Conservation (phyloP, 2,797 vertebrate species). For the Myotis daubentonii region DNA sequence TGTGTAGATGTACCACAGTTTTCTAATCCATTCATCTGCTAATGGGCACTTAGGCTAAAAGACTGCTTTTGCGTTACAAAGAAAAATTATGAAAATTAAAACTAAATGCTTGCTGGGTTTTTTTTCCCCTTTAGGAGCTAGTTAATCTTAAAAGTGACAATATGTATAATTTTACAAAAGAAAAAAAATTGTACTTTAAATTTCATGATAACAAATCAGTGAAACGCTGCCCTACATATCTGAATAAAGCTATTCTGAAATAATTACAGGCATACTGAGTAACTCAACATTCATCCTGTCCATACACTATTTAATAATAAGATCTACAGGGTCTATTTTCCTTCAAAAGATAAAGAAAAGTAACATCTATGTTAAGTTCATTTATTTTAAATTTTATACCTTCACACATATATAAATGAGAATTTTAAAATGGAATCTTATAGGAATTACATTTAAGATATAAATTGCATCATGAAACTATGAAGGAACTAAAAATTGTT, state of each 20-base stretch:
- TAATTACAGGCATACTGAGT: slow-evolving; percentile 72
- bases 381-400: slow-evolving; percentile 30
- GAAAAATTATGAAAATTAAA: slow-evolving; percentile 82
- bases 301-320: slow-evolving; percentile 62
- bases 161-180: slow-evolving; percentile 62
- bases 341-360: slow-evolving; percentile 62
- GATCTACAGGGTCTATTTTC: slow-evolving; percentile 39
- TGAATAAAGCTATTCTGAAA: slow-evolving; percentile 75
- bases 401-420: background rate
- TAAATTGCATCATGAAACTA: background rate
- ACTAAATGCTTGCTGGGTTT: slow-evolving; percentile 72
- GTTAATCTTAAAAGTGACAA: slow-evolving; percentile 70
- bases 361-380: slow-evolving; percentile 24
- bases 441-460: background rate
- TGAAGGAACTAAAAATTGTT: slow-evolving; percentile 5
- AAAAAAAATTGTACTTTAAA: slow-evolving; percentile 68
- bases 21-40: too few species aligned
- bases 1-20: too few species aligned
- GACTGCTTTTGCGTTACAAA: slow-evolving; percentile 77
- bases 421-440: slow-evolving; percentile 13
- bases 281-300: slow-evolving; percentile 67
- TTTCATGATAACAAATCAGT: slow-evolving; percentile 78
- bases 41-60: slow-evolving; percentile 21
- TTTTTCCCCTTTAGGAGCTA: slow-evolving; percentile 69
- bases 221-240: slow-evolving; percentile 72